Evolutionary conservation across 2,888 invertebrate genomes (phyloP).

Genomic region (Metopia argyrocephala): DNA sequence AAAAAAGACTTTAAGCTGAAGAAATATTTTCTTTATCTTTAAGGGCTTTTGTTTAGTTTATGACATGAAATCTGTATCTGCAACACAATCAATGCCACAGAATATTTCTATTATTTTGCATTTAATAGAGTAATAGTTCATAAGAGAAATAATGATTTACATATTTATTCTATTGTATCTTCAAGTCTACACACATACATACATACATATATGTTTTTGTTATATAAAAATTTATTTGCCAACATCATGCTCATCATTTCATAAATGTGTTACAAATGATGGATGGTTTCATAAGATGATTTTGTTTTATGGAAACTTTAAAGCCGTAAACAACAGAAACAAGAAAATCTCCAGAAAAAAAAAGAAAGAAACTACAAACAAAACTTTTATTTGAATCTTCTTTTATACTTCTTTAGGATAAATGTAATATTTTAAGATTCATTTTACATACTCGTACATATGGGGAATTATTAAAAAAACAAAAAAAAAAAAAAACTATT

Average conservation of each 20-base stretch:
- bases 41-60: too few relatives aligned
- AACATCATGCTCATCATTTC: not conserved
- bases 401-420: not conserved
- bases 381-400: not conserved
- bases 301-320: slow-evolving; percentile 32
- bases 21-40: too few relatives aligned
- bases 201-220: not conserved
- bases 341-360: slow-evolving; percentile 41
- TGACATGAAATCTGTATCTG: too few relatives aligned
- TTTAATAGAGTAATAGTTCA: not conserved
- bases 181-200: not conserved
- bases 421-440: not conserved
- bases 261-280: slow-evolving; percentile 33
- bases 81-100: too few relatives aligned
- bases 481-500: too few relatives aligned
- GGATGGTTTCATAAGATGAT: slow-evolving; percentile 20
- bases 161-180: not conserved
- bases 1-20: too few relatives aligned
- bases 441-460: not conserved
- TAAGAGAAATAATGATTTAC: not conserved
- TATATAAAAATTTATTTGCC: not conserved
- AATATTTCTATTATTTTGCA: not conserved
- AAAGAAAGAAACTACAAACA: slow-evolving; percentile 4
- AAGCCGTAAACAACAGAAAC: slow-evolving; percentile 51
- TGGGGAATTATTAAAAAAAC: too few relatives aligned